Conservation (phyloP, 2,888 invertebrate species). For the Slavum lentiscoides region DNA sequence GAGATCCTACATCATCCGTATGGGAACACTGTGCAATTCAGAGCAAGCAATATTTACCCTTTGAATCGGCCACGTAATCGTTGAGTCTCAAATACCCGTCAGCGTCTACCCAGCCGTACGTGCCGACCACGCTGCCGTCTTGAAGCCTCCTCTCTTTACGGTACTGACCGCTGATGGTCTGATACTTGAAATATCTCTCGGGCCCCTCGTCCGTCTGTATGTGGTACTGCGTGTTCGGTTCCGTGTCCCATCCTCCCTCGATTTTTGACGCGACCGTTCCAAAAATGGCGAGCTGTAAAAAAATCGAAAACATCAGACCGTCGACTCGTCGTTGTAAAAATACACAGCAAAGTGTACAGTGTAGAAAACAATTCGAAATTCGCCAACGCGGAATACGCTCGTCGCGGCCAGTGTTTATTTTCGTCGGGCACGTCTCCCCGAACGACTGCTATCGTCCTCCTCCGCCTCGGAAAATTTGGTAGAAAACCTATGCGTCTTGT, state of each 20-base stretch:
- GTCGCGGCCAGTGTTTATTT: too few species aligned
- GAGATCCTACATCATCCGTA: too few species aligned
- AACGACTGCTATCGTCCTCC: too few species aligned
- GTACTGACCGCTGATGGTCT: slow-evolving; percentile 86
- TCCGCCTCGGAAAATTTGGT: too few species aligned
- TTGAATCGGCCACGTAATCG: slow-evolving; percentile 85
- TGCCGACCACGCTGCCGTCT: slow-evolving; percentile 85
- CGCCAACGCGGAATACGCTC: too few species aligned
- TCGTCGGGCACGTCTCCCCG: too few species aligned
- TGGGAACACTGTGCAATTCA: too few species aligned
- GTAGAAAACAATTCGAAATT: too few species aligned
- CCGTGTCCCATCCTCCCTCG: slow-evolving; percentile 66
- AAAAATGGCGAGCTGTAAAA: slow-evolving; percentile 59
- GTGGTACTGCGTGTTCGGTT: slow-evolving; percentile 78
- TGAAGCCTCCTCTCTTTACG: slow-evolving; percentile 80
- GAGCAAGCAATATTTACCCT: slow-evolving; percentile 57
- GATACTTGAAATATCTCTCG: slow-evolving; percentile 85
- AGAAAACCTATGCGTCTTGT: too few species aligned
- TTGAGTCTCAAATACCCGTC: slow-evolving; percentile 78
- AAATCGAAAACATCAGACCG: slow-evolving; percentile 40
- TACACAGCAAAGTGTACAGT: too few species aligned
- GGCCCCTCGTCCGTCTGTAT: slow-evolving; percentile 92
- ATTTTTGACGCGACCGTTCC: slow-evolving; percentile 58
- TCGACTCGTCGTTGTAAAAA: too few species aligned
- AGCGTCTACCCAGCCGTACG: slow-evolving; percentile 86